Conservation (phyloP, 2,888 invertebrate genomes). For the Nephrotoma flavescens region DNA sequence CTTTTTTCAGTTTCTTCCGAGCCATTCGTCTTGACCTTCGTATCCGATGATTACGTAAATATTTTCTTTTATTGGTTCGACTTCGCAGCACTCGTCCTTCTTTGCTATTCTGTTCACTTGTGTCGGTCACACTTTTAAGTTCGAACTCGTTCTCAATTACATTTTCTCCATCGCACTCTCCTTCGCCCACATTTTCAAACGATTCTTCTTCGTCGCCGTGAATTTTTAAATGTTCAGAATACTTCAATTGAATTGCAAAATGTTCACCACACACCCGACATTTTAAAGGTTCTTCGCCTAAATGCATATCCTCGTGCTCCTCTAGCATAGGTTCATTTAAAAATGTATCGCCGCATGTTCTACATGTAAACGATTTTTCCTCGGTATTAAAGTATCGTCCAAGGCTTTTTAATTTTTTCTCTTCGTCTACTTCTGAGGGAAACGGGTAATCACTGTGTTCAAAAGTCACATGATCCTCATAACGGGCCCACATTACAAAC, state of each 20-base stretch:
- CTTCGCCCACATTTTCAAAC: neutral
- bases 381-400: neutral
- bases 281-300: neutral
- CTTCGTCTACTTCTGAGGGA: neutral
- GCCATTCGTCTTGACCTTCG: neutral
- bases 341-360: neutral
- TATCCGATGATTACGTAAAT: neutral
- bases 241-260: neutral
- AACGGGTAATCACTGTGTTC: neutral
- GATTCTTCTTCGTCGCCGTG: neutral
- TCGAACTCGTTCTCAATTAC: neutral
- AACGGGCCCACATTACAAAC: neutral
- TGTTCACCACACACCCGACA: neutral
- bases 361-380: conserved; percentile 2
- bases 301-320: neutral
- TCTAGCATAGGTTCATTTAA: neutral
- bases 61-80: neutral
- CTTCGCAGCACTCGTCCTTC: neutral
- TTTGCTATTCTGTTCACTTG: neutral
- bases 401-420: neutral
- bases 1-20: neutral
- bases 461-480: neutral
- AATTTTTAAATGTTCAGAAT: neutral
- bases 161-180: neutral
- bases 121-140: neutral